phyloP scores from a whole-genome alignment of 2,113 vertebrate species.

The Eptesicus fuscus region DNA sequence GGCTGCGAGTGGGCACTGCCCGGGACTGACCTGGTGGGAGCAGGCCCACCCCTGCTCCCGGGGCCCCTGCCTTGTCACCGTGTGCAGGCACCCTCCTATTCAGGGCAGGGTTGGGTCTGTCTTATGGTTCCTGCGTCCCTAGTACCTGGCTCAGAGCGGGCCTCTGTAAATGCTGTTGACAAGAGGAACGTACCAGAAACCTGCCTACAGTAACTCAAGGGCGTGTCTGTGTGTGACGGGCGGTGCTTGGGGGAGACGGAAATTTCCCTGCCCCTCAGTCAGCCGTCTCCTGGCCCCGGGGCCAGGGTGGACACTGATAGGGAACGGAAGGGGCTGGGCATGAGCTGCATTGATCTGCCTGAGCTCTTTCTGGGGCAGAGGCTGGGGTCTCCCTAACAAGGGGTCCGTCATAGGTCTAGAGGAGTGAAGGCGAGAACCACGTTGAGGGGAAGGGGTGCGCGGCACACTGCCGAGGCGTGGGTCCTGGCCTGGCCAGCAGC shows the following conservation, averaged over 20 bases:
- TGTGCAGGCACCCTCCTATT: background rate
- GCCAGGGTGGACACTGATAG: background rate
- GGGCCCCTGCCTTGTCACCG: background rate
- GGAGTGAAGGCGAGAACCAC: background rate
- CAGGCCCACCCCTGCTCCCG: background rate
- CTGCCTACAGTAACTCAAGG: background rate
- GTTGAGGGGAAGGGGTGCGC: background rate
- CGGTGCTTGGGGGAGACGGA: background rate
- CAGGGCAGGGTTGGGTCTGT: background rate
- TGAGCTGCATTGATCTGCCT: background rate
- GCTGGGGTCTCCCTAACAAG: background rate
- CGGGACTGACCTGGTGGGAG: background rate
- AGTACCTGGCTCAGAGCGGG: background rate
- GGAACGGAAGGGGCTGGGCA: background rate
- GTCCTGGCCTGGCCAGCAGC: background rate
- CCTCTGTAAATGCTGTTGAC: background rate
- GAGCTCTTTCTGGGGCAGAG: background rate
- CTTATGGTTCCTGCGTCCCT: background rate
- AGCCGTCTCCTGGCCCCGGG: background rate
- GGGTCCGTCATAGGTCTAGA: too few relatives aligned
- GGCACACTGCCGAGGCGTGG: too few relatives aligned
- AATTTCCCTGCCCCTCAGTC: background rate
- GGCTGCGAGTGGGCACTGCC: background rate
- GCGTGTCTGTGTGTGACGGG: background rate
- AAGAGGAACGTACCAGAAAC: background rate